phyloP scores from a whole-genome alignment of 35 echinoderm and acorn worm genomes.

The Diadema setosum region DNA sequence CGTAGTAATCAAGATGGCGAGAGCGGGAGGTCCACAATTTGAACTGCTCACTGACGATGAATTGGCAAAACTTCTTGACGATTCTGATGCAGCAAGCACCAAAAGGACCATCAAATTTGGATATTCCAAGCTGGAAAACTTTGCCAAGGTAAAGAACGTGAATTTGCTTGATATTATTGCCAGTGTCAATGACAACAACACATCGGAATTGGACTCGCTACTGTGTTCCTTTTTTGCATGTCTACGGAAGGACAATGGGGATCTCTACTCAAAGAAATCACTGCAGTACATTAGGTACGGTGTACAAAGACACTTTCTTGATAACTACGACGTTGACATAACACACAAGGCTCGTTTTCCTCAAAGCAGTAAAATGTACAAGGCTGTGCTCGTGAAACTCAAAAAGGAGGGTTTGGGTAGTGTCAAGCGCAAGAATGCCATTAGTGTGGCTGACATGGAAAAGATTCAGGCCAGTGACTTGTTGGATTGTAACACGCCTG shows the following conservation, averaged over 20 bases:
- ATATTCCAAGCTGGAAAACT: not conserved
- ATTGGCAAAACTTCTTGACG: not conserved
- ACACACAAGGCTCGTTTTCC: not conserved
- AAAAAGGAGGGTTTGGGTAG: not conserved
- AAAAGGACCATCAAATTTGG: not conserved
- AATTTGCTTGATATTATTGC: not conserved
- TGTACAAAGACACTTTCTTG: not conserved
- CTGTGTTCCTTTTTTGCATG: not conserved
- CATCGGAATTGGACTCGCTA: not conserved
- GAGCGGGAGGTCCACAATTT: not conserved
- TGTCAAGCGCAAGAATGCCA: not conserved
- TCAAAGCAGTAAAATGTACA: not conserved
- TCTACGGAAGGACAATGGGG: not conserved
- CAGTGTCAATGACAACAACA: no score
- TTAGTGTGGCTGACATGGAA: not conserved
- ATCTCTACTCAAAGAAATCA: not conserved
- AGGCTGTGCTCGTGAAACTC: not conserved
- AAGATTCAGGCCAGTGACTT: not conserved
- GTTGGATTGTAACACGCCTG: not conserved
- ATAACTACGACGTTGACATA: not conserved
- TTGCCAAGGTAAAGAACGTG: not conserved
- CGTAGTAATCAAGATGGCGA: not conserved
- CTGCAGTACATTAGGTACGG: no score
- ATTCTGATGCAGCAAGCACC: not conserved
- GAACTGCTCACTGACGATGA: no score